Percentiles rank a stretch among this genome's conserved stretches.
Evolutionary conservation across 2,888 invertebrate species (phyloP).

Genomic region (Timandra comae): DNA sequence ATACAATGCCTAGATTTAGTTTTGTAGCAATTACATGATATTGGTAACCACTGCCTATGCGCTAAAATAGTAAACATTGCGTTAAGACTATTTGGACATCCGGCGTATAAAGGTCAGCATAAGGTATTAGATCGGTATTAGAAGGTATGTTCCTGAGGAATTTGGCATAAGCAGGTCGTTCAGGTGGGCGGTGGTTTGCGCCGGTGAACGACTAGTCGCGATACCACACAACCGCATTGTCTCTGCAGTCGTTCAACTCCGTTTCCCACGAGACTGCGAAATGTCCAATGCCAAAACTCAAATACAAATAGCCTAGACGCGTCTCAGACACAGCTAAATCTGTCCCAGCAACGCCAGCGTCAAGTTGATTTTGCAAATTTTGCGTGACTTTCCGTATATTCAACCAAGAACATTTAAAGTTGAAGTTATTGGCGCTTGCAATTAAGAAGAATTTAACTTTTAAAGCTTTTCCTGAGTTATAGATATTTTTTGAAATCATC

Average conservation of each 20-base stretch:
- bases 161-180: constrained; percentile 26
- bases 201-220: constrained; percentile 55
- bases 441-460: no score
- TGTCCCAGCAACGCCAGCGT: constrained; percentile 51
- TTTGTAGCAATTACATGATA: no score
- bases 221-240: constrained; percentile 66
- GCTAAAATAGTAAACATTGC: no score
- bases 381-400: constrained; percentile 22
- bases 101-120: constrained; percentile 9
- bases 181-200: constrained; percentile 47
- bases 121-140: constrained; percentile 17
- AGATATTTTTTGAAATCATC: no score
- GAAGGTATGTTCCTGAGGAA: constrained; percentile 26
- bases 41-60: no score
- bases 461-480: no score
- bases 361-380: constrained; percentile 43
- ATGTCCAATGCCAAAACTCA: constrained; percentile 70
- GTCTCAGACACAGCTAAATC: constrained; percentile 70
- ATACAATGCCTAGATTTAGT: no score
- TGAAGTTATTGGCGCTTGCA: no score
- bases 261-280: constrained; percentile 73
- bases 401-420: no score
- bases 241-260: constrained; percentile 74
- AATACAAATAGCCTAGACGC: constrained; percentile 74
- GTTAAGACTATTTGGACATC: no score